phyloP scores from a whole-genome alignment of 2,113 vertebrate species.

The Muscicapa adusta region DNA sequence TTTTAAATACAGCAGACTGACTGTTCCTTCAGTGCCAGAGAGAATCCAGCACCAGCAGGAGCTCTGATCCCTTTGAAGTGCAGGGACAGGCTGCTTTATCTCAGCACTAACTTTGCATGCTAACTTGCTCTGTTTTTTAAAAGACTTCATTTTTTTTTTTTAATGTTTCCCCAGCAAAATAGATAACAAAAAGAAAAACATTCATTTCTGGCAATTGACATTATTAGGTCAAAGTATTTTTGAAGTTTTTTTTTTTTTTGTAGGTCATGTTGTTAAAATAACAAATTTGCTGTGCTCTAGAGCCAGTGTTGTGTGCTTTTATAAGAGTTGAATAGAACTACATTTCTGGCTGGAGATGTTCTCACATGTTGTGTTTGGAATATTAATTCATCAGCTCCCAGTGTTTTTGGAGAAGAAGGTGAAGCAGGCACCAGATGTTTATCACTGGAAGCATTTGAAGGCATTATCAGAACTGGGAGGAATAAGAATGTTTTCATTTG shows the following conservation, averaged over 20 bases:
- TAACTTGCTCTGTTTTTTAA: not conserved
- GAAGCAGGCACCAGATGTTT: not conserved
- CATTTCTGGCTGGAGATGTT: not conserved
- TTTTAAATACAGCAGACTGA: not conserved
- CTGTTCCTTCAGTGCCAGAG: not conserved
- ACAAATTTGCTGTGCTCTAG: not conserved
- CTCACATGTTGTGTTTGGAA: not conserved
- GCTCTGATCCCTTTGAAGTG: constrained; percentile 17
- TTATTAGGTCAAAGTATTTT: constrained; percentile 45
- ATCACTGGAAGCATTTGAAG: not conserved
- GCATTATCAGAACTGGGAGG: not conserved
- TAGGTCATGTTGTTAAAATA: constrained; percentile 11
- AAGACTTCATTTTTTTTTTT: not conserved
- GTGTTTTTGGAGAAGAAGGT: not conserved
- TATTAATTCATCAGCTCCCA: not conserved
- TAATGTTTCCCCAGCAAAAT: not conserved
- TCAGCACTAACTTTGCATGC: not conserved
- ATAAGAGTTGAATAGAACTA: not conserved
- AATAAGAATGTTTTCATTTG: not conserved
- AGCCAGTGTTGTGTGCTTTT: not conserved
- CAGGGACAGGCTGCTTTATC: not conserved
- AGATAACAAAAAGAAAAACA: not conserved
- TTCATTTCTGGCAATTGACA: constrained; percentile 34
- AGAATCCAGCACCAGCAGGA: constrained; percentile 5
- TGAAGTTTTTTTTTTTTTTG: not conserved